These are phyloP conservation scores for Microctonus hyperodae DNA, from an alignment of 2,888 invertebrate species.

Conservation along the genomic window DNA sequence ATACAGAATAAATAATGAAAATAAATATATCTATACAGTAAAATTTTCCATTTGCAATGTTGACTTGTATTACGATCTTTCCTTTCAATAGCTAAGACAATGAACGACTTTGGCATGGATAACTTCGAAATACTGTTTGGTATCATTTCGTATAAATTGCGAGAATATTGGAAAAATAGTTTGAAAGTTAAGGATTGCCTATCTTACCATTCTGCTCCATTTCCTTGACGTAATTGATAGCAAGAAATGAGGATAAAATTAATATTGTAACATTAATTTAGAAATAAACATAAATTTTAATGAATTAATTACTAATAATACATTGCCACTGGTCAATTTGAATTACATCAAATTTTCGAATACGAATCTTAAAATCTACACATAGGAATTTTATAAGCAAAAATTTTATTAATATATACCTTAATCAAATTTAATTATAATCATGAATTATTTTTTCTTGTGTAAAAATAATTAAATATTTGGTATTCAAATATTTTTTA, in stretches of 20 bases:
- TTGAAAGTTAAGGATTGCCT: conserved; percentile 35
- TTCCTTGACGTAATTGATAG: conserved; percentile 37
- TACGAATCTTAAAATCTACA: background rate
- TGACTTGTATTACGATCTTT: background rate
- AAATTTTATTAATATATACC: no score
- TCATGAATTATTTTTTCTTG: background rate
- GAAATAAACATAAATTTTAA: conserved; percentile 19
- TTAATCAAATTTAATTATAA: no score
- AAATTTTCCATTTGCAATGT: background rate
- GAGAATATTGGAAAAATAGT: conserved; percentile 16
- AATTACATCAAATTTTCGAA: conserved; percentile 4
- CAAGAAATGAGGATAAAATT: conserved; percentile 25
- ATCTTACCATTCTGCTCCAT: conserved; percentile 33
- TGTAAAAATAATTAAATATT: conserved; percentile 33
- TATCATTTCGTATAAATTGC: background rate
- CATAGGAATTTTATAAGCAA: background rate
- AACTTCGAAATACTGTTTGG: background rate
- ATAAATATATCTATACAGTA: background rate
- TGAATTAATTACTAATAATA: conserved; percentile 30
- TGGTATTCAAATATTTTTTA: background rate
- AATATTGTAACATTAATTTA: conserved; percentile 13
- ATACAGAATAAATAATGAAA: background rate
- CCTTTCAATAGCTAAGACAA: conserved; percentile 13
- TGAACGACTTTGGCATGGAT: conserved; percentile 4
- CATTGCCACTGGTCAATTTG: conserved; percentile 25